These are phyloP conservation scores for Ailurus styani DNA, from an alignment of 2,113 vertebrate species.

Conservation along the genomic window DNA sequence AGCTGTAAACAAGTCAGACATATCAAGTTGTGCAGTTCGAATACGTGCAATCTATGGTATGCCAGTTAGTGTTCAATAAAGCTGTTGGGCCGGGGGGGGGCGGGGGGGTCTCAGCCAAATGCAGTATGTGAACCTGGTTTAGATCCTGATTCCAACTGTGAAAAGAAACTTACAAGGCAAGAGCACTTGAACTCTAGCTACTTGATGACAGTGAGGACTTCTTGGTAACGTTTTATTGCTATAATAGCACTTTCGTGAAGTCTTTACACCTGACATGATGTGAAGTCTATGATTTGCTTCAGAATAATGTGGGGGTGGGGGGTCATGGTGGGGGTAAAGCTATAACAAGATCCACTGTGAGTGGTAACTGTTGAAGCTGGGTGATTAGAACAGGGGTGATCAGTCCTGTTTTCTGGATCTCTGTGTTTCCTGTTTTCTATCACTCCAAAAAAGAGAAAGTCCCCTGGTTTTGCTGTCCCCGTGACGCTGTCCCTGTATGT, in stretches of 20 bases:
- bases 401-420: neutral
- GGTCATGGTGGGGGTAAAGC: fast-evolving
- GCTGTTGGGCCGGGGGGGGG: neutral
- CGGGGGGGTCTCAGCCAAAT: neutral
- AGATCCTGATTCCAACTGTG: neutral
- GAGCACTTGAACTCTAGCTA: neutral
- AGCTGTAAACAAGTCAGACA: neutral
- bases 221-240: neutral
- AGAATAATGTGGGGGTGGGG: neutral
- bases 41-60: neutral
- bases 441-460: neutral
- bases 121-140: neutral
- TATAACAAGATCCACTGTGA: fast-evolving
- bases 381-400: neutral
- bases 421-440: neutral
- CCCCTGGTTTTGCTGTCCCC: neutral
- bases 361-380: neutral
- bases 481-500: neutral
- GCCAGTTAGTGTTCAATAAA: neutral
- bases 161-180: neutral
- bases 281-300: neutral
- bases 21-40: neutral
- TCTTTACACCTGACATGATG: no score
- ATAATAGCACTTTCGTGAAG: neutral
- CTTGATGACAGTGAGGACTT: neutral